These are phyloP conservation scores for Callyntrura guangdongensis DNA, from an alignment of 2,888 invertebrate genomes.

Conservation along the genomic window DNA sequence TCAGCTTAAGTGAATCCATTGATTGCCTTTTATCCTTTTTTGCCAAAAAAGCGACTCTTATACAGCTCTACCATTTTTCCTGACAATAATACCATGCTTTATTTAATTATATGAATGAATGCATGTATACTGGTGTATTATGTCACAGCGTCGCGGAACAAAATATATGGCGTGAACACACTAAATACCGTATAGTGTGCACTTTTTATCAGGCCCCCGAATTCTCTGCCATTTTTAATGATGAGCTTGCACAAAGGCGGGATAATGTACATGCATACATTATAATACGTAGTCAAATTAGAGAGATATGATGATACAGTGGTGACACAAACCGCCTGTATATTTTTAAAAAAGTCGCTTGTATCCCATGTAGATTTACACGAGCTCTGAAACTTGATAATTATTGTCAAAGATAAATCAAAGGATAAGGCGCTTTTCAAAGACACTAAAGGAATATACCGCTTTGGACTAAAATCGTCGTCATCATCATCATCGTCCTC, in stretches of 20 bases:
- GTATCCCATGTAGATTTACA: constrained; percentile 9
- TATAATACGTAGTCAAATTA: background rate
- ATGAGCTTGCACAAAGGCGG: constrained; percentile 37
- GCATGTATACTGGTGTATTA: background rate
- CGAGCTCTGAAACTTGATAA: constrained; percentile 49
- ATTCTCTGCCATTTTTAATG: constrained; percentile 15
- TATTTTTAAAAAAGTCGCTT: background rate
- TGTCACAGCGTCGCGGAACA: background rate
- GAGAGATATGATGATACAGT: background rate
- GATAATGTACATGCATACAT: background rate
- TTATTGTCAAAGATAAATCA: constrained; percentile 47
- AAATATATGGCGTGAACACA: constrained; percentile 2
- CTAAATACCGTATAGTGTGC: constrained; percentile 14
- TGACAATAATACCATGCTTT: background rate
- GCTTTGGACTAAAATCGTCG: background rate
- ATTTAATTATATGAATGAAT: background rate
- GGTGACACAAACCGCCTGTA: too few species aligned
- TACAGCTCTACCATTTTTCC: background rate
- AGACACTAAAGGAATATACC: background rate
- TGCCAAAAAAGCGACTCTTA: constrained; percentile 16
- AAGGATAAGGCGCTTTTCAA: constrained; percentile 18
- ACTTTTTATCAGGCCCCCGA: constrained; percentile 19
- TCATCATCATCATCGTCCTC: background rate
- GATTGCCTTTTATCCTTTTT: constrained; percentile 19
- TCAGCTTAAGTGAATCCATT: background rate